Conservation (phyloP, 2,888 invertebrate genomes). For the Netelia fuscicornis region DNA sequence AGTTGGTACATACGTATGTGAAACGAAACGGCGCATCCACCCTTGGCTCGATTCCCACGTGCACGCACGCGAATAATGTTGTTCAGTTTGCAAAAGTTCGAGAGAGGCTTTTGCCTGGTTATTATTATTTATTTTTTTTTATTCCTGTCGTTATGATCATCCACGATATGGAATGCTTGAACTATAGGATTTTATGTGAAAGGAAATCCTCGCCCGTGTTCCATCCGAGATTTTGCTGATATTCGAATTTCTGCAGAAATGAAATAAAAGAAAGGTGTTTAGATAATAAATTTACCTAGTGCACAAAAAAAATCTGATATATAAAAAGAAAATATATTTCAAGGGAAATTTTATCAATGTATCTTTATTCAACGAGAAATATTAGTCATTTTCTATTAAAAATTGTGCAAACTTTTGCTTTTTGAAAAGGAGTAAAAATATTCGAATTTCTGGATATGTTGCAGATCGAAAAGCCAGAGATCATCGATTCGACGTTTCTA, state of each 20-base stretch:
- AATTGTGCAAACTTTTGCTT: too few relatives aligned
- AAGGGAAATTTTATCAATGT: too few relatives aligned
- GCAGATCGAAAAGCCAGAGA: conserved; percentile 29
- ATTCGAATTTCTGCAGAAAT: background rate
- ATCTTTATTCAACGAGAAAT: too few relatives aligned
- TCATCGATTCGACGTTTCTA: conserved; percentile 33
- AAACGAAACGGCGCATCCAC: conserved; percentile 40
- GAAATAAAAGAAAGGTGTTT: too few relatives aligned
- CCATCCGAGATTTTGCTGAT: background rate
- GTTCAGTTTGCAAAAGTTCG: conserved; percentile 29
- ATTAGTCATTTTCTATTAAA: too few relatives aligned
- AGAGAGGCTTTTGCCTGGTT: conserved; percentile 25
- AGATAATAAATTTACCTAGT: too few relatives aligned
- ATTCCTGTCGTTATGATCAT: conserved; percentile 33
- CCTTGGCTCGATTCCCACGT: conserved; percentile 58
- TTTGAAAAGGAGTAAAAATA: too few relatives aligned
- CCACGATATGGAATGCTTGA: conserved; percentile 10
- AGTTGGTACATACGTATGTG: too few relatives aligned
- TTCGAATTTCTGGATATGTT: conserved; percentile 5
- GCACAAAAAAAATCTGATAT: too few relatives aligned
- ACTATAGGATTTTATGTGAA: conserved; percentile 12
- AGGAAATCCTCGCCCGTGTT: background rate
- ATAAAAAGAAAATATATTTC: too few relatives aligned
- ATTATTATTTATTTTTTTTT: conserved; percentile 40
- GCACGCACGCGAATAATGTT: conserved; percentile 33